These are phyloP conservation scores for Babyrousa celebensis DNA, from an alignment of 2,797 vertebrate species.

Conservation along the genomic window DNA sequence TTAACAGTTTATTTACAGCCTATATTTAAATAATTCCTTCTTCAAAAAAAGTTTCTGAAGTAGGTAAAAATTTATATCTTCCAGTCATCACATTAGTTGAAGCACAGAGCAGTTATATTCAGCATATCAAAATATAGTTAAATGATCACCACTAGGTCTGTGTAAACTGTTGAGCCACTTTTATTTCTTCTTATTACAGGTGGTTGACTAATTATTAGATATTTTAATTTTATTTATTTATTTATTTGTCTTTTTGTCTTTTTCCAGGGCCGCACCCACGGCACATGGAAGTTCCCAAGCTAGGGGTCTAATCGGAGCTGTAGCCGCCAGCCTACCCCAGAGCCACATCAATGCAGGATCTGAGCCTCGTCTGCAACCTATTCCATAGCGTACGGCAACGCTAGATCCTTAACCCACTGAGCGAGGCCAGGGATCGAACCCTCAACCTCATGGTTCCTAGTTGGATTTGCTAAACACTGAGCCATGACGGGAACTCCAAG, in stretches of 20 bases:
- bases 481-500: no score
- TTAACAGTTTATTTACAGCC: conserved; percentile 50
- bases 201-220: neutral
- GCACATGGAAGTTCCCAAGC: no score
- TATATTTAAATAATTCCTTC: conserved; percentile 56
- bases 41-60: conserved; percentile 54
- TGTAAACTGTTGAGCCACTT: neutral
- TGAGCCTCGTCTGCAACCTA: no score
- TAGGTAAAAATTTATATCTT: conserved; percentile 45
- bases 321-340: no score
- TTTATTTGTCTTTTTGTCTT: neutral
- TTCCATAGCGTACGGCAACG: no score
- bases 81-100: neutral
- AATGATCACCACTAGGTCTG: neutral
- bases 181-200: conserved; percentile 7
- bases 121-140: conserved; percentile 2
- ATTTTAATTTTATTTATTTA: conserved; percentile 54
- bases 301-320: no score
- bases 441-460: no score
- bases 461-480: no score
- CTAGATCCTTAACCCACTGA: no score
- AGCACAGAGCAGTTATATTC: neutral
- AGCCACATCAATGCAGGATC: no score
- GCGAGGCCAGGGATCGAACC: no score
- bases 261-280: no score